phyloP scores from a whole-genome alignment of 2,113 vertebrate genomes.

The Cheilinus undulatus region DNA sequence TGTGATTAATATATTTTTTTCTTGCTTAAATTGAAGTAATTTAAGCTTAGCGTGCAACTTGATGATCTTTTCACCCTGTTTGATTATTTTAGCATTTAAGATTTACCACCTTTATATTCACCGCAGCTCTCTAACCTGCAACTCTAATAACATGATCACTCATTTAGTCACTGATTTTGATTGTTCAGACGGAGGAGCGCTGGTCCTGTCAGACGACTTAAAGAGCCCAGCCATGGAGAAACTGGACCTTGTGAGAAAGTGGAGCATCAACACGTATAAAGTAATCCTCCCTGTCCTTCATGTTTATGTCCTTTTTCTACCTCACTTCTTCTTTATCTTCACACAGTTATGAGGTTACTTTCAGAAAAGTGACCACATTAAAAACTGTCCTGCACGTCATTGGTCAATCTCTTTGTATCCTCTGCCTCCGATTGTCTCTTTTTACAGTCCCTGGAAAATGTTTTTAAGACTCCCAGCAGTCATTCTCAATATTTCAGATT shows the following conservation, averaged over 20 bases:
- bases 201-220: slow-evolving; percentile 94
- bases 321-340: not conserved
- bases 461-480: not conserved
- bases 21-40: not conserved
- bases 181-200: slow-evolving; percentile 82
- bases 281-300: slow-evolving; percentile 77
- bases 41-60: not conserved
- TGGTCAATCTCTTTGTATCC: no score
- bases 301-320: slow-evolving; percentile 26
- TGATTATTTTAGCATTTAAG: not conserved
- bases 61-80: slow-evolving; percentile 1
- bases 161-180: slow-evolving; percentile 43
- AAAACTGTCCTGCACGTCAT: no score
- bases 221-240: slow-evolving; percentile 98
- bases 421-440: not conserved
- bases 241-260: slow-evolving; percentile 95
- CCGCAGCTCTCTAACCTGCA: not conserved
- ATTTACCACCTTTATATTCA: not conserved
- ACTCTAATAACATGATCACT: slow-evolving; percentile 1
- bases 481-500: not conserved
- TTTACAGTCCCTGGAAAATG: not conserved
- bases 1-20: slow-evolving; percentile 1
- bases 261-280: slow-evolving; percentile 99
- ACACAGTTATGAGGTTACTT: slow-evolving; percentile 11
- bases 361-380: no score